Percentiles rank a stretch among this genome's conserved stretches.
phyloP scores from a whole-genome alignment of 2,113 vertebrate genomes.

The Spermophilus dauricus region DNA sequence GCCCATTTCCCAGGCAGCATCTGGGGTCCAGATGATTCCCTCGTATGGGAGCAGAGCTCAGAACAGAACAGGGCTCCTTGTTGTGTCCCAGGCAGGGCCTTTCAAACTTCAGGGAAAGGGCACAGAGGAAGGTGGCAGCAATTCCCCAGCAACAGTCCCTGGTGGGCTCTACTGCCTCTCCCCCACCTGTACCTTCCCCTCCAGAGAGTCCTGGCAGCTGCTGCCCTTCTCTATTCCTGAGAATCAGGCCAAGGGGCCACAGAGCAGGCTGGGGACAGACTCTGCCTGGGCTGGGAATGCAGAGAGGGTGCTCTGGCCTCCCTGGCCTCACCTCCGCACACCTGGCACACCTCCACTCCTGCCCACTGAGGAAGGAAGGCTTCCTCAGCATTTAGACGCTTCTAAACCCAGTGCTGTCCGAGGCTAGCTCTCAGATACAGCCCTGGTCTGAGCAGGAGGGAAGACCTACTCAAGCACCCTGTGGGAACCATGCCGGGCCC shows the following conservation, averaged over 20 bases:
- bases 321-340: not conserved
- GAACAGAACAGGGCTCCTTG: not conserved
- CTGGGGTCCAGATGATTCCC: not conserved
- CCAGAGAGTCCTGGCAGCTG: not conserved
- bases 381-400: not conserved
- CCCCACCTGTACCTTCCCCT: not conserved
- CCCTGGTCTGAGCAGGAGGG: not conserved
- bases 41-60: not conserved
- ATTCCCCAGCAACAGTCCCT: not conserved
- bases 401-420: not conserved
- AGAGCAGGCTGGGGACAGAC: fast-evolving
- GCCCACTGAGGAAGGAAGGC: not conserved
- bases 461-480: not conserved
- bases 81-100: not conserved
- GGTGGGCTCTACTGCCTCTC: not conserved
- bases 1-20: not conserved
- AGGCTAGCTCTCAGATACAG: not conserved
- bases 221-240: not conserved
- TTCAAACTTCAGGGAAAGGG: not conserved
- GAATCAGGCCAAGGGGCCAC: not conserved
- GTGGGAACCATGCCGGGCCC: not conserved
- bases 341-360: not conserved
- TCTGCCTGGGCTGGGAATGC: not conserved
- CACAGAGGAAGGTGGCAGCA: no score
- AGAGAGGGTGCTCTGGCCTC: not conserved